Evolutionary conservation across 2,888 invertebrate species (phyloP).

Genomic region (Dryadula phaetusa): DNA sequence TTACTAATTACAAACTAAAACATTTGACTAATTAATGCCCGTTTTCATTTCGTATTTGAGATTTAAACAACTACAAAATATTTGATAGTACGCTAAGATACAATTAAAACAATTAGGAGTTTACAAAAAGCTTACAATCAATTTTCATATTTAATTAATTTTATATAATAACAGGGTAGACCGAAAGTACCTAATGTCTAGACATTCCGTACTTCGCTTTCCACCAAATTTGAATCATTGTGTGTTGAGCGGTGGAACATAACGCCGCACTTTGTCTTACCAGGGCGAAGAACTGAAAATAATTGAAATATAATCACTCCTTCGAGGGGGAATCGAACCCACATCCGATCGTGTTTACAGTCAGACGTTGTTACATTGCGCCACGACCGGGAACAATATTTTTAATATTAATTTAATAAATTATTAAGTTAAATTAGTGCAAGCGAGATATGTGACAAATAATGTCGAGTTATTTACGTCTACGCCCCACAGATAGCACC

Average conservation of each 20-base stretch:
- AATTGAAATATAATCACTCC: too few relatives aligned
- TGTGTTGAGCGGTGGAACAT: too few relatives aligned
- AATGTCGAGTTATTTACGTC: constrained; percentile 36
- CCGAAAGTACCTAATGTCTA: too few relatives aligned
- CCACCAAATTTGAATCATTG: too few relatives aligned
- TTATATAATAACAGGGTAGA: too few relatives aligned
- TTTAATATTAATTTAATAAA: constrained; percentile 17
- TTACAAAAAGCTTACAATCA: background rate
- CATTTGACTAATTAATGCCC: background rate
- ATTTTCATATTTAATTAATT: constrained; percentile 7
- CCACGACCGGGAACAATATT: too few relatives aligned
- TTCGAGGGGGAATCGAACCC: too few relatives aligned
- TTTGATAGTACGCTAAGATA: constrained; percentile 1
- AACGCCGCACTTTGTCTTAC: too few relatives aligned
- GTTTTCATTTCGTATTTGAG: constrained; percentile 1
- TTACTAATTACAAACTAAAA: background rate
- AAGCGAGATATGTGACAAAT: constrained; percentile 34
- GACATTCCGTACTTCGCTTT: too few relatives aligned
- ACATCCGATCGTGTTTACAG: too few relatives aligned
- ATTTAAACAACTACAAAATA: constrained; percentile 3
- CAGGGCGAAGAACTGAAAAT: too few relatives aligned
- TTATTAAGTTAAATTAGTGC: background rate
- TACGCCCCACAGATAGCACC: constrained; percentile 37
- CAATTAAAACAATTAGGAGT: constrained; percentile 13
- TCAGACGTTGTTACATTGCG: too few relatives aligned